Evolutionary conservation across 1,140 invertebrate genomes (phyloP), one percentile per base, ranked within the genome.

Genomic region (Physella acuta): DNA sequence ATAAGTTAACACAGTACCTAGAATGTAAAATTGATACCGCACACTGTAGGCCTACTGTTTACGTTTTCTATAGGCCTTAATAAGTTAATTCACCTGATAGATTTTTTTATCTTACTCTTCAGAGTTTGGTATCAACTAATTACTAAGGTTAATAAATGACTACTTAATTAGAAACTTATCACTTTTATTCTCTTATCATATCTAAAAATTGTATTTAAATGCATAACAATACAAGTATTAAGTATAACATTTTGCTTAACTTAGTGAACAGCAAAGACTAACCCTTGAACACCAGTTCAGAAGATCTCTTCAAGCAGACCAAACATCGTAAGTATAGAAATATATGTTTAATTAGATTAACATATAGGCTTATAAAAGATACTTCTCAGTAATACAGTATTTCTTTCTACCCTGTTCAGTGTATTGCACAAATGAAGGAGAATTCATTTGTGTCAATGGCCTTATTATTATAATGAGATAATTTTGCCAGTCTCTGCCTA

Each of bases 261-360:
- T 14, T 69, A 82, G 81, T 75, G 79, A 82, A 70, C 72, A 75
- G 55, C 75, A 75, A 72, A 77, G 81, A 71, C 58, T 75, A 53
- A 56, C 71, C 62, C 64, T 82, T 34, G 80, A 81, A 39, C 73
- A 76, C 36, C 79, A 82, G 62, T 67, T 82, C 14, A 75, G 75
- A 53, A 52, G 68, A n/a, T 72, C 77, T 59, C 69, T 76, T 58
- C 72, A 73, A 53, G 76, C 76, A 65, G 81, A 81, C 58, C 72
- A 80, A 34, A 75, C 36, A 61, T 59, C 58, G 34, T 67, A 56
- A 31, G 61, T 60, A 24, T n/a, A n/a, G n/a, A n/a, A n/a, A n/a
- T n/a, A n/a, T n/a, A n/a, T n/a, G n/a, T n/a, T n/a, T n/a, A n/a
- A n/a, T n/a, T n/a, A n/a, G n/a, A n/a, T n/a, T n/a, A n/a, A n/a